These are phyloP conservation scores for Ips nitidus DNA, from an alignment of 1,140 invertebrate genomes.

Conservation along the genomic window DNA sequence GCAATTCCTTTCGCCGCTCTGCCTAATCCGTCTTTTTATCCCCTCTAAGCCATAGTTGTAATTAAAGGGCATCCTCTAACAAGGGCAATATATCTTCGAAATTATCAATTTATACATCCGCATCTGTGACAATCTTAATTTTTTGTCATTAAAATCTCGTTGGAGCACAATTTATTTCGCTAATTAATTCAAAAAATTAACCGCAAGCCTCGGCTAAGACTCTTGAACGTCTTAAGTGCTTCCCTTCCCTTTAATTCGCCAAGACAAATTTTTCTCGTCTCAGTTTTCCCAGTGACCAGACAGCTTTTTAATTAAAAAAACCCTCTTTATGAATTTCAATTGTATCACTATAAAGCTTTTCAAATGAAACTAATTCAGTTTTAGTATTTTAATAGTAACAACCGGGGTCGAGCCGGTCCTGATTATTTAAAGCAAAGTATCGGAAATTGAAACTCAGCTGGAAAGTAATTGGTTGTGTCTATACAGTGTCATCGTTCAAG, in stretches of 20 bases:
- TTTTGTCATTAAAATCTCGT: conserved; percentile 50
- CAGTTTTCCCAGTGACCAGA: conserved; percentile 7
- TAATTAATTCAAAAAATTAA: conserved; percentile 49
- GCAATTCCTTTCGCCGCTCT: conserved; percentile 34
- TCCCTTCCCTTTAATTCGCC: conserved; percentile 14
- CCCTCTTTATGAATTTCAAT: conserved; percentile 12
- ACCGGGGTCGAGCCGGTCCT: too few species aligned
- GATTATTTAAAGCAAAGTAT: too few species aligned
- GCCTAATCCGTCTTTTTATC: conserved; percentile 46
- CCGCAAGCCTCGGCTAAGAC: conserved; percentile 38
- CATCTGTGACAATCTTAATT: conserved; percentile 50
- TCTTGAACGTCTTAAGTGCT: conserved; percentile 23
- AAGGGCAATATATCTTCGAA: conserved; percentile 46
- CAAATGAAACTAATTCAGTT: too few species aligned
- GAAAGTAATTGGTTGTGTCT: too few species aligned
- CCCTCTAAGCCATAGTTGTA: conserved; percentile 43
- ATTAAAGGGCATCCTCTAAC: conserved; percentile 46
- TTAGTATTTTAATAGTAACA: too few species aligned
- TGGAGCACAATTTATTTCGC: conserved; percentile 44
- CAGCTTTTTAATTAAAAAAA: conserved; percentile 31
- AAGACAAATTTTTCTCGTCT: conserved; percentile 32
- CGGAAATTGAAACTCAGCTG: too few species aligned
- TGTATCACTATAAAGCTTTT: too few species aligned
- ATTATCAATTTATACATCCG: conserved; percentile 49
- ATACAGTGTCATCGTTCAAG: conserved; percentile 35